These are phyloP conservation scores for Ooceraea biroi DNA, from an alignment of 1,140 invertebrate genomes.

Conservation along the genomic window DNA sequence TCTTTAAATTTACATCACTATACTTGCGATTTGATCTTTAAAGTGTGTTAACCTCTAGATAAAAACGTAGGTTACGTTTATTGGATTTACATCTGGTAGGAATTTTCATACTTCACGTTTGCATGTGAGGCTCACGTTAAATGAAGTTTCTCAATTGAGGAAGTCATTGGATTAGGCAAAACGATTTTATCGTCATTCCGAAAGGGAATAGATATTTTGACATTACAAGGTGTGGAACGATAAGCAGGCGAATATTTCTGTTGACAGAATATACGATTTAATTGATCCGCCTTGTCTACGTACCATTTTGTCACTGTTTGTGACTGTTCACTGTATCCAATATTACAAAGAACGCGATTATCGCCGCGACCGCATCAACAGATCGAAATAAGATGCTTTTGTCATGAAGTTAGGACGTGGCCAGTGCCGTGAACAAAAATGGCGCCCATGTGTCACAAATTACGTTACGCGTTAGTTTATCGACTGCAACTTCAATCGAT, in stretches of 20 bases:
- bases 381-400: constrained; percentile 72
- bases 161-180: background rate
- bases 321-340: constrained; percentile 55
- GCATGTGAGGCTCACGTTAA: too few relatives aligned
- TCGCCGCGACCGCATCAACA: constrained; percentile 43
- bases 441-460: constrained; percentile 59
- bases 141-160: background rate
- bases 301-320: constrained; percentile 75
- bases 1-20: too few relatives aligned
- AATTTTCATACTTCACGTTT: background rate
- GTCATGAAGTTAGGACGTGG: constrained; percentile 81
- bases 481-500: too few relatives aligned
- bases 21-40: too few relatives aligned
- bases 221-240: constrained; percentile 22
- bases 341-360: constrained; percentile 27
- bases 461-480: background rate
- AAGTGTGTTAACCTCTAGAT: too few relatives aligned
- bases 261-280: background rate
- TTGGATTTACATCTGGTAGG: background rate
- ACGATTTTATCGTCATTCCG: background rate
- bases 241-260: constrained; percentile 9
- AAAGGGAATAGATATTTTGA: constrained; percentile 60
- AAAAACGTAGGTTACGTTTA: background rate
- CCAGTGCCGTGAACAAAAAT: constrained; percentile 68
- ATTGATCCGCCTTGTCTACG: constrained; percentile 25